These are phyloP conservation scores for Seriola rivoliana DNA, from an alignment of 2,113 vertebrate species.

Conservation along the genomic window DNA sequence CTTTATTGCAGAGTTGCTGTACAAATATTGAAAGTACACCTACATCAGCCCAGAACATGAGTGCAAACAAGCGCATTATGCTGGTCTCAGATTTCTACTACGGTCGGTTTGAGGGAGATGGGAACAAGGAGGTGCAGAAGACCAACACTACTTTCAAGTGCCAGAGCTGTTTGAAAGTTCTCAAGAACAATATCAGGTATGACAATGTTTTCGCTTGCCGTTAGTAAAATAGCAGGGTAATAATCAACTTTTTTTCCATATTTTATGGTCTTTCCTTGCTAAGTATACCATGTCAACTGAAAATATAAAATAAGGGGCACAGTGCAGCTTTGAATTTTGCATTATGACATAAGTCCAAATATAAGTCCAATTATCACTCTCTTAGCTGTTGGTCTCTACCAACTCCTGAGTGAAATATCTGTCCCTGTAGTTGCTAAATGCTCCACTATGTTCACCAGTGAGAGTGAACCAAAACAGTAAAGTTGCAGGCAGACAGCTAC, in stretches of 20 bases:
- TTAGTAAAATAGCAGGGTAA: neutral
- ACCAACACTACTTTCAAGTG: conserved; percentile 94
- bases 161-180: conserved; percentile 96
- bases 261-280: neutral
- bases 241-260: neutral
- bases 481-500: neutral
- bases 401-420: neutral
- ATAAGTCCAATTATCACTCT: neutral
- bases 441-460: neutral
- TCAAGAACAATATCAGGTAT: conserved; percentile 99
- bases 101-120: conserved; percentile 91
- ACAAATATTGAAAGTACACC: conserved; percentile 83
- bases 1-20: conserved; percentile 87
- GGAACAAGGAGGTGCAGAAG: conserved; percentile 84
- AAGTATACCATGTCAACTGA: neutral
- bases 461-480: neutral
- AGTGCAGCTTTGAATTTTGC: neutral
- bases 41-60: conserved; percentile 69
- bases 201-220: neutral
- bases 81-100: conserved; percentile 98
- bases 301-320: neutral
- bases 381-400: neutral
- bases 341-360: neutral
- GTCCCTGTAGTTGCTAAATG: neutral
- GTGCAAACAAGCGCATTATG: conserved; percentile 94